These are phyloP conservation scores for Anoplolepis gracilipes DNA, from an alignment of 1,140 invertebrate genomes.

Conservation along the genomic window DNA sequence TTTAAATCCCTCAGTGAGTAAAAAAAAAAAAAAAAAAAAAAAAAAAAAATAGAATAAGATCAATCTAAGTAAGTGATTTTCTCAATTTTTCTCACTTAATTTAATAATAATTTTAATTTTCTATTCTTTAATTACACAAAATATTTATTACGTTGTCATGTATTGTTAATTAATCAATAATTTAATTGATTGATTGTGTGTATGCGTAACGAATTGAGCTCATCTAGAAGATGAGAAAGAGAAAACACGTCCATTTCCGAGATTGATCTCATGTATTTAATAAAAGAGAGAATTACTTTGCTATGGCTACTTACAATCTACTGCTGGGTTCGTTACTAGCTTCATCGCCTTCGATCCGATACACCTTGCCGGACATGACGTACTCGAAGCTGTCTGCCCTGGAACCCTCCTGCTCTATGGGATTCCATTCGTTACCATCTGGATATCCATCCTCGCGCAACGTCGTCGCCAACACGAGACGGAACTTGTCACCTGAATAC, in stretches of 20 bases:
- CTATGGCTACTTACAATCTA: conserved; percentile 89
- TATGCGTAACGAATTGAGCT: background rate
- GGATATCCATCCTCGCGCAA: conserved; percentile 98
- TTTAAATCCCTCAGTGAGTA: conserved; percentile 4
- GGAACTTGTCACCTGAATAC: conserved; percentile 93
- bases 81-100: background rate
- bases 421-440: conserved; percentile 97
- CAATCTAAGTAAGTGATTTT: background rate
- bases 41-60: conserved; percentile 18
- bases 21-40: conserved; percentile 5
- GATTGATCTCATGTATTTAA: background rate
- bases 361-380: conserved; percentile 99
- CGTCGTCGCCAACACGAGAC: conserved; percentile 97
- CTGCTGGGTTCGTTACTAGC: conserved; percentile 94
- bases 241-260: background rate
- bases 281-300: background rate
- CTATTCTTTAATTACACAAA: background rate
- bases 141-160: background rate
- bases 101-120: background rate
- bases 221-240: background rate
- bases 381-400: conserved; percentile 99
- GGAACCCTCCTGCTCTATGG: conserved; percentile 91
- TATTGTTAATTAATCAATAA: background rate
- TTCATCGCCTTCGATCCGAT: conserved; percentile 99
- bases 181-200: background rate